phyloP scores from a whole-genome alignment of 2,888 invertebrate species.

The Eilema sororculum region DNA sequence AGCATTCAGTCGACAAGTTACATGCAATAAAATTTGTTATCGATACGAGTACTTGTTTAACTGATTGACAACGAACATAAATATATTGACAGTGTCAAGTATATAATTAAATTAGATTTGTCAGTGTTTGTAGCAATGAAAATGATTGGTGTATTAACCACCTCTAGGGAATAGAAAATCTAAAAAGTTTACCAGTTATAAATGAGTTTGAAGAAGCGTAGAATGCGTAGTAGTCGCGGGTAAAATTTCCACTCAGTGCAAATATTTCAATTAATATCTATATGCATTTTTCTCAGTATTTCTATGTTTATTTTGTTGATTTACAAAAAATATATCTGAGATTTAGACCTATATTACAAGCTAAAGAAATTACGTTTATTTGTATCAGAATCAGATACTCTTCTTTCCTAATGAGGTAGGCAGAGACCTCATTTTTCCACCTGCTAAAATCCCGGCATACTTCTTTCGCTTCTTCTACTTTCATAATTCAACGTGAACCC shows the following conservation, averaged over 20 bases:
- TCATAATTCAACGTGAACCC: too few species aligned
- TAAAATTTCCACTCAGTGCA: too few species aligned
- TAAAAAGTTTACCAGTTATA: neutral
- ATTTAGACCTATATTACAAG: too few species aligned
- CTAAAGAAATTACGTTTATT: too few species aligned
- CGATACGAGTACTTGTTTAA: neutral
- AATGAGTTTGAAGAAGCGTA: too few species aligned
- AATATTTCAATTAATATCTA: neutral
- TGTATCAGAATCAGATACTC: too few species aligned
- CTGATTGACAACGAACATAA: conserved; percentile 13
- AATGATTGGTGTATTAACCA: neutral
- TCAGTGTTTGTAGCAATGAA: neutral
- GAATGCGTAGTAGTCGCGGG: neutral
- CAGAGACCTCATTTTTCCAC: too few species aligned
- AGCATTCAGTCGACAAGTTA: conserved; percentile 10
- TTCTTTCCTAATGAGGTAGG: too few species aligned
- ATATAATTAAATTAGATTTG: neutral
- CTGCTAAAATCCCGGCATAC: too few species aligned
- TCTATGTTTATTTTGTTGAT: neutral
- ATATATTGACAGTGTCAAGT: neutral
- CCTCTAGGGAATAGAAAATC: neutral
- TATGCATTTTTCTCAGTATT: neutral
- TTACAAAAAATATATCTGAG: too few species aligned
- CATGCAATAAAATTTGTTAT: conserved; percentile 15
- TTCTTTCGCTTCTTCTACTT: too few species aligned